phyloP scores from a whole-genome alignment of 2,888 invertebrate species.

The Sthenelais limicola region DNA sequence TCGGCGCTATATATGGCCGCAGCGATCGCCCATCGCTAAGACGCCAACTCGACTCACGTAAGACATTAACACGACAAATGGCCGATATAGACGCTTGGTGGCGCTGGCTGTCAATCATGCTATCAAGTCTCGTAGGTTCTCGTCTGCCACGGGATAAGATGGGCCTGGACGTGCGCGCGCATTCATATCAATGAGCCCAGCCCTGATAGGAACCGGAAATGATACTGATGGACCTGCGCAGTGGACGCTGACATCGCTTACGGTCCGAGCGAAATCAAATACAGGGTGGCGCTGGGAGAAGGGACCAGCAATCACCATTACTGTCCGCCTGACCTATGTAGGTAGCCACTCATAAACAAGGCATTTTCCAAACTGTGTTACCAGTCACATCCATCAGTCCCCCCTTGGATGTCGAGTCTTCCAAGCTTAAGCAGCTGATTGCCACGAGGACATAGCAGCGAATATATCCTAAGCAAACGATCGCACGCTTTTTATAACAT shows the following conservation, averaged over 20 bases:
- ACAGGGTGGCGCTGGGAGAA: conserved; percentile 16
- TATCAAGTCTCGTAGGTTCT: conserved; percentile 38
- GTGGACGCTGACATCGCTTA: conserved; percentile 4
- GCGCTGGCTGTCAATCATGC: conserved; percentile 30
- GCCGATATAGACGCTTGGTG: background rate
- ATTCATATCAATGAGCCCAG: conserved; percentile 34
- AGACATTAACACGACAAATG: conserved; percentile 39
- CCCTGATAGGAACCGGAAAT: conserved; percentile 37
- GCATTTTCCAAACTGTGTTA: conserved; percentile 34
- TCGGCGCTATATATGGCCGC: conserved; percentile 14
- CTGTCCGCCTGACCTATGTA: conserved; percentile 27
- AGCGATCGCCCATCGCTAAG: conserved; percentile 34
- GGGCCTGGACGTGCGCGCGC: conserved; percentile 37
- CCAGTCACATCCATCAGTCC: conserved; percentile 15
- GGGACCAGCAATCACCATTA: conserved; percentile 38
- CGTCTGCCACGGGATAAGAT: conserved; percentile 37
- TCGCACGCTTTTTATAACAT: too few relatives aligned
- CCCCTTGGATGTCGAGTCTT: too few relatives aligned
- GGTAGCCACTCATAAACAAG: conserved; percentile 25
- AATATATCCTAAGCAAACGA: too few relatives aligned
- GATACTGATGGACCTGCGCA: conserved; percentile 36
- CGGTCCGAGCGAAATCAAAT: conserved; percentile 36
- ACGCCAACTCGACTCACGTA: conserved; percentile 26
- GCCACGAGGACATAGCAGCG: too few relatives aligned
- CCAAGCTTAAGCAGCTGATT: too few relatives aligned